Evolutionary conservation across 2,797 vertebrate species (phyloP).

Genomic region (Eutrigla gurnardus): DNA sequence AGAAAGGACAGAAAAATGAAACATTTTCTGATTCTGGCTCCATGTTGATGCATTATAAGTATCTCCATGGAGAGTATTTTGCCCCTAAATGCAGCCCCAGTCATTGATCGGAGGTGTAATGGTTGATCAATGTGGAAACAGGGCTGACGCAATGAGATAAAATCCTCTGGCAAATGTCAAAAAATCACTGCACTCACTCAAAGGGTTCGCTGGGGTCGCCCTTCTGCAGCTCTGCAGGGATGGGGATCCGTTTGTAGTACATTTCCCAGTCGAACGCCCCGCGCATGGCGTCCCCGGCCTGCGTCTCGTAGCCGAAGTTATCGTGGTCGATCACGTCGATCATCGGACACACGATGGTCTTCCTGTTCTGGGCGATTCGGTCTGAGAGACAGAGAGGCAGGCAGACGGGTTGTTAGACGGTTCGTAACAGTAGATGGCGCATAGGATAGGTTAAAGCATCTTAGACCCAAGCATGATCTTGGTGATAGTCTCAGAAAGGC

Average conservation of each 20-base stretch:
- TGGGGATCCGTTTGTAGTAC: constrained; percentile 98
- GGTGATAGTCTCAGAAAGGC: too few species aligned
- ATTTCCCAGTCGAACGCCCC: constrained; percentile 99
- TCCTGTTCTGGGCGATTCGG: constrained; percentile 93
- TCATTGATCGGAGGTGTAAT: not conserved
- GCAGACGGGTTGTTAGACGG: constrained; percentile 43
- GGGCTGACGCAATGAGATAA: not conserved
- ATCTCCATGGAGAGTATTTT: not conserved
- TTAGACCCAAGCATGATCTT: too few species aligned
- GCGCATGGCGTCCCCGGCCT: constrained; percentile 96
- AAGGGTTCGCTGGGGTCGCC: constrained; percentile 93
- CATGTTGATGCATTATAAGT: not conserved
- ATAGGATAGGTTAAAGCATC: too few species aligned
- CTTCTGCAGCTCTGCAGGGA: constrained; percentile 90
- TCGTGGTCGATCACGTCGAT: constrained; percentile 97
- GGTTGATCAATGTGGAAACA: not conserved
- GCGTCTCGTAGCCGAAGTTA: constrained; percentile 94
- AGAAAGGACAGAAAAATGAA: not conserved
- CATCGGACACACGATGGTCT: constrained; percentile 96
- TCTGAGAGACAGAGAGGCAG: constrained; percentile 80
- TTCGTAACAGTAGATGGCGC: not conserved
- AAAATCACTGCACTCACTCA: constrained; percentile 85
- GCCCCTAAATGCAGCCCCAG: not conserved
- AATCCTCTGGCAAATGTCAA: constrained; percentile 5
- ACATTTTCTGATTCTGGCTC: not conserved